Evolutionary conservation across 2,888 invertebrate genomes (phyloP), one percentile per base, ranked within the genome.

Genomic region (Agriotes lineatus): DNA sequence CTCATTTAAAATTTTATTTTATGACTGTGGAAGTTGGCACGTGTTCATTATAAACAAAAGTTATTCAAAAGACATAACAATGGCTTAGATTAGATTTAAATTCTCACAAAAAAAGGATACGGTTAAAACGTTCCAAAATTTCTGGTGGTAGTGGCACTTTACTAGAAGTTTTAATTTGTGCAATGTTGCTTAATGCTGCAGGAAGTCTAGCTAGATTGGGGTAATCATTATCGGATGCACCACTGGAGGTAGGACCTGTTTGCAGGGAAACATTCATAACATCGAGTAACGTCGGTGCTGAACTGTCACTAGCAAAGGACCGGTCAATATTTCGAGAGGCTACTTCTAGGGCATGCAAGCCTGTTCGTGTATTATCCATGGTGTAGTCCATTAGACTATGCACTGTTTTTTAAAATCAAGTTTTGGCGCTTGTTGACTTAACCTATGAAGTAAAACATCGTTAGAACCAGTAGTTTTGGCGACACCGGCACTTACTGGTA

Each of bases 61-160:
- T 35, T 4, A 35, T 3, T 35, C n/a, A 35, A 9, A 10, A 35
- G 4, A 2, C 9, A 9, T 10, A 35, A 35, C n/a, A 37, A 37
- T 33, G 33, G 9, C n/a, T 4, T 33, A 33, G n/a, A 10, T 2
- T 7, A 33, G n/a, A 33, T 9, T 1, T 9, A 9, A 10, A 35
- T 9, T 35, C n/a, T n/a, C n/a, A n/a, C n/a, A n/a, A n/a, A n/a
- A 37, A 16, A 91, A 91, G 91, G 92, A 92, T 94, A 97, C 96
- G 95, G 76, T 93, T 92, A 87, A 97, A 96, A 84, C 97, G 96
- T 85, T 98, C 97, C 86, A 96, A 90, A 69, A 98, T 93, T 87
- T 97, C 97, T 6, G 93, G 91, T 19, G 98, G 98, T 61, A 98
- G 86, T 9, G 97, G 95, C 70, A 96, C 91, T 86, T 93, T 95